Percentiles rank a stretch among this genome's conserved stretches.
phyloP scores from a whole-genome alignment of 2,113 vertebrate genomes.

The Caracal caracal region DNA sequence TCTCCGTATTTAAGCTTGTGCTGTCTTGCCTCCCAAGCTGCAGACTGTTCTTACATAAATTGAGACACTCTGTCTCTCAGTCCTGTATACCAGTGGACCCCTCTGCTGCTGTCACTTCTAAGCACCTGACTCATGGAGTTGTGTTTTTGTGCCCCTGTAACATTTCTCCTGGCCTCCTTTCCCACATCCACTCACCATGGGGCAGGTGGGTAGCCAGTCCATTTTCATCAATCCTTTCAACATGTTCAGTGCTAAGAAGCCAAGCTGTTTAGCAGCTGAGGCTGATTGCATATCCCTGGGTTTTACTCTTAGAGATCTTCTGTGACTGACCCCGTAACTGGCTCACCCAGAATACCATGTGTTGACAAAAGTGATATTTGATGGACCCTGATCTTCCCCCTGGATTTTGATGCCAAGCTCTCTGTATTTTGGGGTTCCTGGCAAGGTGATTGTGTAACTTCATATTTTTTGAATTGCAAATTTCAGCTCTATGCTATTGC shows the following conservation, averaged over 20 bases:
- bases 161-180: background rate
- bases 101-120: background rate
- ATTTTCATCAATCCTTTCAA: background rate
- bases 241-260: background rate
- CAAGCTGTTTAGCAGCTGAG: background rate
- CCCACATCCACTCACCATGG: background rate
- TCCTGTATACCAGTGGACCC: background rate
- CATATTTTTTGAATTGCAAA: background rate
- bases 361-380: constrained; percentile 6
- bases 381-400: background rate
- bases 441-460: background rate
- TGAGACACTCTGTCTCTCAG: background rate
- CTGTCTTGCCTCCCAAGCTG: background rate
- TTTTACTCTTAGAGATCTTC: background rate
- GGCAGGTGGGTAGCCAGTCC: background rate
- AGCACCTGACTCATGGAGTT: background rate
- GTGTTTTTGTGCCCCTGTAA: background rate
- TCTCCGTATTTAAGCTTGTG: background rate
- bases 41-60: background rate
- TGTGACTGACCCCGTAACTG: background rate
- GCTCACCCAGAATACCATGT: background rate
- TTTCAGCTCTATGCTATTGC: background rate
- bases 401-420: background rate
- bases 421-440: background rate
- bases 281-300: background rate